These are phyloP conservation scores for Argyra leucocephala DNA, from an alignment of 2,888 invertebrate genomes.

Conservation along the genomic window DNA sequence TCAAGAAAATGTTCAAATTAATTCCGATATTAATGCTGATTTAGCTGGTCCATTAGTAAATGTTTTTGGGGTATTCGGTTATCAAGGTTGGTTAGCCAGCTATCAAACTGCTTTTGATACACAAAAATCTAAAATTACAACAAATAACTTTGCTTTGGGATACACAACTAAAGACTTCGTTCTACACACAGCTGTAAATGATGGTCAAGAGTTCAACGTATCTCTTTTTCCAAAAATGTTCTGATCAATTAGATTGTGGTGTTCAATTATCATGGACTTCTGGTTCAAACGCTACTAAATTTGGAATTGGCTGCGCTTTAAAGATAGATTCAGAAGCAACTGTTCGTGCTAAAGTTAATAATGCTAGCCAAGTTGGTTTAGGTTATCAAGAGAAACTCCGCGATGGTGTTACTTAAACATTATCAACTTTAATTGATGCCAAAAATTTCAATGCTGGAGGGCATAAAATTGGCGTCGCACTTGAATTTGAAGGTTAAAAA, in stretches of 20 bases:
- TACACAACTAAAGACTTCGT: conserved; percentile 77
- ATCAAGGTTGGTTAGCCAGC: conserved; percentile 86
- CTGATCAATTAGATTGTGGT: conserved; percentile 70
- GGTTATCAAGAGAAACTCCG: conserved; percentile 89
- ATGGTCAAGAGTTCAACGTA: too few relatives aligned
- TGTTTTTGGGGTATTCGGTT: conserved; percentile 69
- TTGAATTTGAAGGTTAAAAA: conserved; percentile 92
- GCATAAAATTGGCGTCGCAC: too few relatives aligned
- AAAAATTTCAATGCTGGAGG: too few relatives aligned
- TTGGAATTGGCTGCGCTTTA: conserved; percentile 82
- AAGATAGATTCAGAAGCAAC: conserved; percentile 73
- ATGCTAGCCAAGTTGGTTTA: conserved; percentile 87
- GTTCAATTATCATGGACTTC: conserved; percentile 78
- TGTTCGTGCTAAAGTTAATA: too few relatives aligned
- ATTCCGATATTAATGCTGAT: too few relatives aligned
- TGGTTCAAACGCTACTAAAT: conserved; percentile 72
- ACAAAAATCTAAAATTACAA: too few relatives aligned
- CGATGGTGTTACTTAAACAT: conserved; percentile 81
- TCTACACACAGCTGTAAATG: conserved; percentile 83
- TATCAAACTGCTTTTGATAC: too few relatives aligned
- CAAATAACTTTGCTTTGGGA: too few relatives aligned
- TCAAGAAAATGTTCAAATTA: conserved; percentile 67
- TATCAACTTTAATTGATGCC: conserved; percentile 89
- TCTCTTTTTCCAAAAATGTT: conserved; percentile 85
- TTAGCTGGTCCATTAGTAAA: conserved; percentile 74